Evolutionary conservation across 2,888 invertebrate genomes (phyloP).

Genomic region (Drosophila mulleri): DNA sequence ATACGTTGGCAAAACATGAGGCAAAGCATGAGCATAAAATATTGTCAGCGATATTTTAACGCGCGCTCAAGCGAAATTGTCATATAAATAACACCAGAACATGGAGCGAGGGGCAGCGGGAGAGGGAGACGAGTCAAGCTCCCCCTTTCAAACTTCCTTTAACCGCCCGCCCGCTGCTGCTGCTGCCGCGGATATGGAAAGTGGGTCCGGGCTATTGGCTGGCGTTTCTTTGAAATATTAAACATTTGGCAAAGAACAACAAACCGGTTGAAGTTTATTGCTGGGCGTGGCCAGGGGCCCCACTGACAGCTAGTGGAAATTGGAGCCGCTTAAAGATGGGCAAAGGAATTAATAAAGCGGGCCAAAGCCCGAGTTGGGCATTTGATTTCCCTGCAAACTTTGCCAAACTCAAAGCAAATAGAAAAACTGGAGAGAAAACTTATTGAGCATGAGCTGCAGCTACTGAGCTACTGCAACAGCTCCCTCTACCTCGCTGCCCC

Average conservation of each 20-base stretch:
- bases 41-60: constrained; percentile 81
- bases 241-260: constrained; percentile 74
- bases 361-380: constrained; percentile 5
- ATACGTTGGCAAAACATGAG: constrained; percentile 78
- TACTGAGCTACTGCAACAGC: too few species aligned
- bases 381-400: constrained; percentile 18
- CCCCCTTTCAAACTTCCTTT: not conserved
- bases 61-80: constrained; percentile 79
- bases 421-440: constrained; percentile 35
- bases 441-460: constrained; percentile 5
- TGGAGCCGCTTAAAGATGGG: constrained; percentile 58
- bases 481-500: not conserved
- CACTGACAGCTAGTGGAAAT: constrained; percentile 47
- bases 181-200: constrained; percentile 41
- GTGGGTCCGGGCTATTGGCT: constrained; percentile 62
- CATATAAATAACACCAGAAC: constrained; percentile 76
- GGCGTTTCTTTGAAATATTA: constrained; percentile 77
- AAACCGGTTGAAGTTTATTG: constrained; percentile 73
- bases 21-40: constrained; percentile 76
- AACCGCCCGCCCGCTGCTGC: too few species aligned
- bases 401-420: constrained; percentile 31
- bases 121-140: not conserved
- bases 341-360: constrained; percentile 50
- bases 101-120: not conserved
- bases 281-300: constrained; percentile 8